These are phyloP conservation scores for Penaeus vannamei DNA, from an alignment of 1,140 invertebrate genomes.

Conservation along the genomic window DNA sequence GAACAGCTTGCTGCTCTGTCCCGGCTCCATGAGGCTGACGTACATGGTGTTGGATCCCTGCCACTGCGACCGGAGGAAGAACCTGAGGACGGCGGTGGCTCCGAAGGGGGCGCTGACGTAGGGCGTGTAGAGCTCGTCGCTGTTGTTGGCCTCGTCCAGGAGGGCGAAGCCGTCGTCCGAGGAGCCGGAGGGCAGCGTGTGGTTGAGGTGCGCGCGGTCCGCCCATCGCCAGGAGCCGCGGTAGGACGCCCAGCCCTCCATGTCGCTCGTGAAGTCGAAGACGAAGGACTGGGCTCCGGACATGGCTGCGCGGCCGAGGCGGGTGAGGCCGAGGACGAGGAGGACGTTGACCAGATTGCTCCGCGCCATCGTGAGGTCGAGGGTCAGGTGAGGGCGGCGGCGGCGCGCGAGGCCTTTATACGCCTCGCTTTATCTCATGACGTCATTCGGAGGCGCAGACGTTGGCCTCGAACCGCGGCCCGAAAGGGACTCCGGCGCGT, in stretches of 20 bases:
- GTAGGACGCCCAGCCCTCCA: slow-evolving; percentile 21
- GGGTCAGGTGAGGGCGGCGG: too few relatives aligned
- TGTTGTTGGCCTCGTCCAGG: background rate
- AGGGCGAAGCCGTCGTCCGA: slow-evolving; percentile 14
- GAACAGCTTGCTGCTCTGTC: background rate
- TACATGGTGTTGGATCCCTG: background rate
- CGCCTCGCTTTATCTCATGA: too few relatives aligned
- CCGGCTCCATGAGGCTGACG: background rate
- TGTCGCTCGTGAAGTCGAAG: slow-evolving; percentile 27
- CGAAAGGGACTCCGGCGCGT: too few relatives aligned
- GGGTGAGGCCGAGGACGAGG: too few relatives aligned
- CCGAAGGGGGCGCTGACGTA: slow-evolving; percentile 4
- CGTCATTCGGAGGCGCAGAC: too few relatives aligned
- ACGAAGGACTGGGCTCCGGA: background rate
- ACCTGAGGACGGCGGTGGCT: slow-evolving; percentile 27
- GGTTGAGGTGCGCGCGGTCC: background rate
- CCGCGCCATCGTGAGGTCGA: too few relatives aligned
- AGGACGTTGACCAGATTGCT: too few relatives aligned
- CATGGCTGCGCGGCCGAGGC: background rate
- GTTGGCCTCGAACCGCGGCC: too few relatives aligned
- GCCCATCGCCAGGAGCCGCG: slow-evolving; percentile 37
- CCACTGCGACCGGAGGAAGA: slow-evolving; percentile 26
- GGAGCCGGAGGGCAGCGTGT: background rate
- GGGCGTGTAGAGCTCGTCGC: slow-evolving; percentile 43
- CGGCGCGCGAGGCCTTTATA: too few relatives aligned